Base-by-base conservation (phyloP, 1,140 invertebrate genomes). In the Thaumetopoea pityocampa region DNA sequence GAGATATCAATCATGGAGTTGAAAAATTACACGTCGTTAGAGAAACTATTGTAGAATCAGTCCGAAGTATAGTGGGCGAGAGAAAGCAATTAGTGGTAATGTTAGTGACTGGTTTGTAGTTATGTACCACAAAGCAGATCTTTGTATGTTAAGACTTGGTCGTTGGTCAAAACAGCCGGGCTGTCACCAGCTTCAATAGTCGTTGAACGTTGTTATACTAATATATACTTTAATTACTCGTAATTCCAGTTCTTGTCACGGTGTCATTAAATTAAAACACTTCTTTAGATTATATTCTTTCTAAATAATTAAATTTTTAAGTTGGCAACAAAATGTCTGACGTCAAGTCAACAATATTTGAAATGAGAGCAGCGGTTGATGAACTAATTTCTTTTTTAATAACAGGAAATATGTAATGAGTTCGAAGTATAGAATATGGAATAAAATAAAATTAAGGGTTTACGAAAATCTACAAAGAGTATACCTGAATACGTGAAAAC, bases 71-170 rank as follows among this genome's bases (percentile, higher is more conserved):
- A 60, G 71, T 78, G 65, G 70, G 70, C 68, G 70, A 67, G 54
- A 67, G 53, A 48, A 61, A 44, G 64, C 60, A 74, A 78, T 78
- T 81, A 78, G 66, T 40, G 24, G 42, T 38, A 43, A 37, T 35
- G 34, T 37, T 46, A 60, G 67, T 69, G 71, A 69, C 72, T 73
- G 57, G 54, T 50, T 63, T 66, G 61, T 66, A 67, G 65, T 58
- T 58, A 65, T 65, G 58, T 67, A 53, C 33, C 42, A 43, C 35
- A 36, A 30, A 50, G 49, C 45, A 46, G 48, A 54, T 60, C 43
- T 45, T 62, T 72, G 69, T 67, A 70, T 70, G 64, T 43, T 36
- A 29, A 51, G 34, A 51, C 52, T 19, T 6, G 29, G 46, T 29
- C 43, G 52, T 18, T 35, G 38, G 37, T 22, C 52, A 45, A 26